Evolutionary conservation across 2,888 invertebrate genomes (phyloP).

Genomic region (Lithophane ornitopus): DNA sequence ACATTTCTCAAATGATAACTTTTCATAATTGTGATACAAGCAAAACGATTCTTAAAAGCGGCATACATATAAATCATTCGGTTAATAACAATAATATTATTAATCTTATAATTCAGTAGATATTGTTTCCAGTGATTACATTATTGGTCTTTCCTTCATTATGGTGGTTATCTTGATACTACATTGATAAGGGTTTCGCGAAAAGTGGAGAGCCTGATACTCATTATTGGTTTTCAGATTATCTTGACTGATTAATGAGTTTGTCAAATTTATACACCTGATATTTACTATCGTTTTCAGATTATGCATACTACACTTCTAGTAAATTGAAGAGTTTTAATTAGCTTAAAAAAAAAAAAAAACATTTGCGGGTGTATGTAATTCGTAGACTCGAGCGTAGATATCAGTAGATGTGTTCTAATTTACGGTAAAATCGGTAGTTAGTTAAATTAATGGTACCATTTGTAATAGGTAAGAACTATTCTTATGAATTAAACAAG

Average conservation of each 20-base stretch:
- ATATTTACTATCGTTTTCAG: constrained; percentile 46
- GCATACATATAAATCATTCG: constrained; percentile 37
- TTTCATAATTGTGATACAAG: constrained; percentile 62
- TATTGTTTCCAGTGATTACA: constrained; percentile 53
- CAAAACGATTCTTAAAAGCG: constrained; percentile 37
- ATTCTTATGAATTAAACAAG: not conserved
- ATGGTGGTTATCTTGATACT: constrained; percentile 56
- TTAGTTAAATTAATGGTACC: not conserved
- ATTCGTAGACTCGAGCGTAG: not conserved
- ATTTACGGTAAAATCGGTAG: not conserved
- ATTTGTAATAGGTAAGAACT: not conserved
- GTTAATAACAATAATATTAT: constrained; percentile 28
- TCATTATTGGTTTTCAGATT: constrained; percentile 50
- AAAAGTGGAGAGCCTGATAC: constrained; percentile 59
- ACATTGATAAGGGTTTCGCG: constrained; percentile 60
- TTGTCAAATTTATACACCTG: constrained; percentile 41
- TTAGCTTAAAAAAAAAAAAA: not conserved
- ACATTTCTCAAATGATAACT: constrained; percentile 64
- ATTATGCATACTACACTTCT: constrained; percentile 43
- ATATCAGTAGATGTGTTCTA: not conserved
- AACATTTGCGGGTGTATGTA: not conserved
- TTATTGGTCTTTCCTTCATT: constrained; percentile 51
- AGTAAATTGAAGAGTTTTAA: constrained; percentile 12
- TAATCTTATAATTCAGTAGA: constrained; percentile 47
- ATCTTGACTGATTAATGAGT: constrained; percentile 57